Evolutionary conservation across 2,113 vertebrate genomes (phyloP).

Genomic region (Misgurnus anguillicaudatus): DNA sequence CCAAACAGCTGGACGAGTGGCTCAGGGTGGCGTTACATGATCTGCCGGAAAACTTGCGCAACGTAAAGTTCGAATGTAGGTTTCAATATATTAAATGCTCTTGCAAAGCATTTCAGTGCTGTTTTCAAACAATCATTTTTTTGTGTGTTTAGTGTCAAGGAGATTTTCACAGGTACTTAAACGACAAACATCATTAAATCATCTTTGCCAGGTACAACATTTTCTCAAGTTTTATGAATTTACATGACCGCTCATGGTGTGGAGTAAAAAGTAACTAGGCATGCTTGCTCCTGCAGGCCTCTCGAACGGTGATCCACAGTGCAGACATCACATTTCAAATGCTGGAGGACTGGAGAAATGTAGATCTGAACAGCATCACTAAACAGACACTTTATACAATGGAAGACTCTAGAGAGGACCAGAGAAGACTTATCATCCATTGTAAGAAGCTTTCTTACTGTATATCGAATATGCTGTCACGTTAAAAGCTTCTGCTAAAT

Average conservation of each 20-base stretch:
- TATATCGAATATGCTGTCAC: background rate
- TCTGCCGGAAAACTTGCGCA: conserved; percentile 95
- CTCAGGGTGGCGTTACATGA: conserved; percentile 96
- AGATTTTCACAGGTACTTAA: conserved; percentile 98
- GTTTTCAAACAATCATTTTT: background rate
- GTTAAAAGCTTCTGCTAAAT: background rate
- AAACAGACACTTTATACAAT: conserved; percentile 99
- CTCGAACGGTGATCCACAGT: conserved; percentile 98
- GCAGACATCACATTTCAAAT: conserved; percentile 99
- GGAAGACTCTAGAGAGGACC: conserved; percentile 94
- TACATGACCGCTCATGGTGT: background rate
- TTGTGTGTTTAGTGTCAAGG: conserved; percentile 85
- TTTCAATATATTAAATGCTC: background rate
- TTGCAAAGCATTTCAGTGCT: background rate
- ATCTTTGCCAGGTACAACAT: conserved; percentile 90
- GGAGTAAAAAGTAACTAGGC: conserved; percentile 40
- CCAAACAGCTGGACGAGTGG: conserved; percentile 98
- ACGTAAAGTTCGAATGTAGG: conserved; percentile 97
- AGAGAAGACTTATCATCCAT: conserved; percentile 93
- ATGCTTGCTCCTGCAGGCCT: conserved; percentile 78
- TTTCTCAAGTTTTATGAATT: conserved; percentile 47
- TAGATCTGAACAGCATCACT: conserved; percentile 98
- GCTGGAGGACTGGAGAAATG: conserved; percentile 99
- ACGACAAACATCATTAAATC: conserved; percentile 96
- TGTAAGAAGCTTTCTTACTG: conserved; percentile 74